Percentiles rank a stretch among this genome's conserved stretches.
phyloP scores from a whole-genome alignment of 2,797 vertebrate genomes.

The Hapalemur alaotrensis region DNA sequence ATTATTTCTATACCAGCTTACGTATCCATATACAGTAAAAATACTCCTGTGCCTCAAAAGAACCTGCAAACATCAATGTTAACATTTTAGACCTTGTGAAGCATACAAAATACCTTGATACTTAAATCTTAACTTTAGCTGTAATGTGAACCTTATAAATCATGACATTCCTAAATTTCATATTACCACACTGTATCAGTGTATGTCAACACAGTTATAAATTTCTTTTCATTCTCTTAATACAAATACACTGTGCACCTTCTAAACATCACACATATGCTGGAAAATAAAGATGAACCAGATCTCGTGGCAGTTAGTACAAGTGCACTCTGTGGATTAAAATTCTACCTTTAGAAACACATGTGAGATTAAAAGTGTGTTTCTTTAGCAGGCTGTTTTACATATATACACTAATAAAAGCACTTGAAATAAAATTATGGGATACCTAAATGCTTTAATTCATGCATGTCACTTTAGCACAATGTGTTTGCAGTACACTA shows the following conservation, averaged over 20 bases:
- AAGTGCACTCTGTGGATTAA: not conserved
- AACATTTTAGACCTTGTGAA: not conserved
- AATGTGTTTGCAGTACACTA: not conserved
- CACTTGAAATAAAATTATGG: not conserved
- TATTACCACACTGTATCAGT: not conserved
- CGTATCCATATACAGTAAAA: not conserved
- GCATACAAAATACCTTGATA: not conserved
- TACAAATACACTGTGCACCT: not conserved
- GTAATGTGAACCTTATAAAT: not conserved
- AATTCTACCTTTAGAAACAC: constrained; percentile 23
- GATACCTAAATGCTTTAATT: not conserved
- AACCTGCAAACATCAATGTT: not conserved
- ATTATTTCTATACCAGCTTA: not conserved
- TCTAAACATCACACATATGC: not conserved
- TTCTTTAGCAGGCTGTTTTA: not conserved
- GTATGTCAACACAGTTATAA: not conserved
- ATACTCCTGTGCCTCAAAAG: not conserved
- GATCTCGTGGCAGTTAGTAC: not conserved
- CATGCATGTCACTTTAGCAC: not conserved
- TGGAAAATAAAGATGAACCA: constrained; percentile 22
- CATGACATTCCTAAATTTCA: not conserved
- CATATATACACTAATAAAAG: not conserved
- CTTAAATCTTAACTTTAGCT: not conserved
- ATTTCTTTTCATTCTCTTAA: not conserved
- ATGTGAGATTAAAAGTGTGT: not conserved